Evolutionary conservation across 2,797 vertebrate genomes (phyloP), one percentile per base, ranked within the genome.

Genomic region (Apogon hyalosoma): DNA sequence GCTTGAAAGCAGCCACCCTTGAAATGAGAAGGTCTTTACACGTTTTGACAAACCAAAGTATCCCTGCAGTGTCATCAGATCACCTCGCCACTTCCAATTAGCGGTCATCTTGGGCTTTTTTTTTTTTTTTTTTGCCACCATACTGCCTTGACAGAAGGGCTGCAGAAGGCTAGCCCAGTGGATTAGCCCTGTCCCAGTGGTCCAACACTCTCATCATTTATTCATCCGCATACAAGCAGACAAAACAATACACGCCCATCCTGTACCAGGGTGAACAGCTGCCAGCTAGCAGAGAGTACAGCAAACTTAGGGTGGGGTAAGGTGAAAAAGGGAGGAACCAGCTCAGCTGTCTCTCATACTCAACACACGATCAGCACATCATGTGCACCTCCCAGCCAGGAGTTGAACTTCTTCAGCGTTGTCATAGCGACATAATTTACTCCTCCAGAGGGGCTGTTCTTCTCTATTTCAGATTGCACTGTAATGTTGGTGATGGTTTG

Each of bases 61-160:
- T 89, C 91, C 88, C 90, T 6, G 67, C 80, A 61, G 91, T 88
- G 91, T 88, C 86, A 92, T 91, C 85, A 90, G 87, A 90, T 94
- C 88, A 90, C 80, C 75, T 80, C 71, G 75, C 85, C 90, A 83
- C 90, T 88, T 92, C 80, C 80, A 89, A 90, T 93, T 93, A 91
- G 83, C 12, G 63, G 63, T 56, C 82, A 69, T 76, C 68, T 62
- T 33, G 11, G 73, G 65, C 72, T 67, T 56, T 69, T 79, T 42
- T 55, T 46, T 48, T n/a, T n/a, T n/a, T 76, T 61, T 18, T 33
- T 31, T 11, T 5, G 24, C 21, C 28, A 4, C 61, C 63, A 40
- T 41, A 77, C 69, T 63, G 73, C 69, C 51, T 9, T 62, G 31
- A 52, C 69, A 15, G 80, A 71, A 40, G 60, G 77, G 36, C 72